A percentile compares a stretch with the other conserved stretches of the same genome.
phyloP scores from a whole-genome alignment of 2,797 vertebrate genomes.

The Eremophila alpestris region DNA sequence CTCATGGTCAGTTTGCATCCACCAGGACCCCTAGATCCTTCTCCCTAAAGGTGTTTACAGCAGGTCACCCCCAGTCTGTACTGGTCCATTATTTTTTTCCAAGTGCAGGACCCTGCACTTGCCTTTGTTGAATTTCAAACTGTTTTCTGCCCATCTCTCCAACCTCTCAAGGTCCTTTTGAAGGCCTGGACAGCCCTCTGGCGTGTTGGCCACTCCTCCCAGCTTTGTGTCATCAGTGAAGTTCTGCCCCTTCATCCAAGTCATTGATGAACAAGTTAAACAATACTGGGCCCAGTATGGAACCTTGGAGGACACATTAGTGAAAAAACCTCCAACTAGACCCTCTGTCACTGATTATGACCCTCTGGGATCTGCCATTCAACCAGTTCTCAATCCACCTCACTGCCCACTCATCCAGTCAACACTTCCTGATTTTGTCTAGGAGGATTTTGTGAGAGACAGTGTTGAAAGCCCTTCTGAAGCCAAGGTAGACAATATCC shows the following conservation, averaged over 20 bases:
- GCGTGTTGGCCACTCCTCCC: background rate
- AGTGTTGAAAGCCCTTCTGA: background rate
- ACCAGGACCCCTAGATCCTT: background rate
- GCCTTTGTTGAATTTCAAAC: background rate
- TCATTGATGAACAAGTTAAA: background rate
- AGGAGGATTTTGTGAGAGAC: background rate
- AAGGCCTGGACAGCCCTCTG: background rate
- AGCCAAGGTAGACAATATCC: background rate
- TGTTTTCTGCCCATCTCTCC: background rate
- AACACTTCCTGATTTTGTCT: background rate
- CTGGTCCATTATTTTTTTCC: background rate
- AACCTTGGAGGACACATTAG: background rate
- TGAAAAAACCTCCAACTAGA: background rate
- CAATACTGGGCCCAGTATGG: background rate
- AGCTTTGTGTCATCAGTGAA: background rate
- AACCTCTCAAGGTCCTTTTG: background rate
- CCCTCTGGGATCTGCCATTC: background rate
- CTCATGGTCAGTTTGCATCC: accelerated
- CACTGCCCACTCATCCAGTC: background rate
- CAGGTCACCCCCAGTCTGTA: background rate
- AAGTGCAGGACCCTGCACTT: background rate
- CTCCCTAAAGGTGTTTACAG: background rate
- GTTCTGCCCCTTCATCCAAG: background rate
- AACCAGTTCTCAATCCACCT: background rate
- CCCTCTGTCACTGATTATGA: background rate